Evolutionary conservation across 2,888 invertebrate genomes (phyloP).

Genomic region (Clanis bilineata): DNA sequence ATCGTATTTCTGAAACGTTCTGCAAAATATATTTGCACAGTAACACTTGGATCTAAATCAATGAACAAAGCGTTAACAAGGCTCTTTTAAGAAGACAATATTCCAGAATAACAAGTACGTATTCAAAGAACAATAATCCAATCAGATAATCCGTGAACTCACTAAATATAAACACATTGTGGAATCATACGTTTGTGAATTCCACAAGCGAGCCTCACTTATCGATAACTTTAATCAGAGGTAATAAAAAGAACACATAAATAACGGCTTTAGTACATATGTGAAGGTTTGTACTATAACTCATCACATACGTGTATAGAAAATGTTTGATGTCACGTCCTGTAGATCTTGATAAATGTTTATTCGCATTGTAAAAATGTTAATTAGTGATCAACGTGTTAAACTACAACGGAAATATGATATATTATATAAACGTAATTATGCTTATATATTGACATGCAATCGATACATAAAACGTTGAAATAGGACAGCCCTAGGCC

Average conservation of each 20-base stretch:
- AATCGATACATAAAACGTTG: too few relatives aligned
- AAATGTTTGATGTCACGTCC: slow-evolving; percentile 30
- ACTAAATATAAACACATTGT: slow-evolving; percentile 14
- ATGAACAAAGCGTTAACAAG: not conserved
- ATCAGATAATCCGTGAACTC: slow-evolving; percentile 4
- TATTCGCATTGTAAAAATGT: not conserved
- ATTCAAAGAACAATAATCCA: slow-evolving; percentile 10
- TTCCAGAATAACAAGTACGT: not conserved
- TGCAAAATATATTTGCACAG: too few relatives aligned
- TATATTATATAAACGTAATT: too few relatives aligned
- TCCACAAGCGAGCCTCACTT: slow-evolving; percentile 16
- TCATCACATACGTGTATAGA: slow-evolving; percentile 19
- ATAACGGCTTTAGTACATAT: slow-evolving; percentile 16
- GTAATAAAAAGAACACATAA: slow-evolving; percentile 16
- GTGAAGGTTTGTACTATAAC: slow-evolving; percentile 15
- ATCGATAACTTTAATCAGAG: slow-evolving; percentile 17
- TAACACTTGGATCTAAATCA: too few relatives aligned
- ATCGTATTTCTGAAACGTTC: too few relatives aligned
- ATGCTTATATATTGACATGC: too few relatives aligned
- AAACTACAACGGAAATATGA: not conserved
- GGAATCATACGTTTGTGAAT: slow-evolving; percentile 16
- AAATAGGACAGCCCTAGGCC: too few relatives aligned
- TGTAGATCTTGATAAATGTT: slow-evolving; percentile 28
- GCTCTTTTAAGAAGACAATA: not conserved
- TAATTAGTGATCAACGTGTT: not conserved